Percentiles rank a stretch among this genome's conserved stretches.
Conservation (phyloP, 2,113 vertebrate species). For the Plestiodon gilberti region DNA sequence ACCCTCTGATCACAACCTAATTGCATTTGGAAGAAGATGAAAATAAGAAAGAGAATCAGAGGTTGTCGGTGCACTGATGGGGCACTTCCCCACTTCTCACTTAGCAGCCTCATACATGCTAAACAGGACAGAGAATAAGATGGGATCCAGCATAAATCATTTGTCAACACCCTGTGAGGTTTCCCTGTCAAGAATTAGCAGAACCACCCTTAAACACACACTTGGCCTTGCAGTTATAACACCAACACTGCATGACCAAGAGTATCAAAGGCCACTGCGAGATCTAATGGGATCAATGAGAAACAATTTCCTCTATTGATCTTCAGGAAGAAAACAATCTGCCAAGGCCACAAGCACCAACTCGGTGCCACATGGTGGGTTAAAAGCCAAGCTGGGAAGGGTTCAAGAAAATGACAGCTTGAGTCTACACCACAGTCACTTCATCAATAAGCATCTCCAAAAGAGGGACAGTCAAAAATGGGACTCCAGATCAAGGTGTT, state of each 20-base stretch:
- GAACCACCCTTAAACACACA: not conserved
- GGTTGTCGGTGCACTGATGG: not conserved
- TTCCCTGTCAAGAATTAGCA: constrained; percentile 4
- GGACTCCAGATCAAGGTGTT: not conserved
- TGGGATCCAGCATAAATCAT: not conserved
- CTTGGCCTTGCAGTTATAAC: constrained; percentile 14
- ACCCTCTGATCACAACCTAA: too few species aligned
- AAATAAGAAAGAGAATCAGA: not conserved
- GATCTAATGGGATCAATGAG: constrained; percentile 34
- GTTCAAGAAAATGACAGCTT: constrained; percentile 2
- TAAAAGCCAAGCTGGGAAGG: not conserved
- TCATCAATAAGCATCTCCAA: not conserved
- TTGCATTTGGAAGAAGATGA: not conserved
- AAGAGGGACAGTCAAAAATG: not conserved
- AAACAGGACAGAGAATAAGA: not conserved
- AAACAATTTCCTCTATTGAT: constrained; percentile 29
- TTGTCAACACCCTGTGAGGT: not conserved
- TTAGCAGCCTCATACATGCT: not conserved
- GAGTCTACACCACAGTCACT: not conserved
- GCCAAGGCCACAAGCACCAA: not conserved
- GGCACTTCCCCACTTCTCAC: not conserved
- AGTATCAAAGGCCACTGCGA: constrained; percentile 12
- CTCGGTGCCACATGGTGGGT: constrained; percentile 2
- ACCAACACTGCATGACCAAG: not conserved
- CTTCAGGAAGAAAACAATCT: not conserved